Base-by-base conservation (phyloP, 2,888 invertebrate species). In the Scaeva pyrastri region DNA sequence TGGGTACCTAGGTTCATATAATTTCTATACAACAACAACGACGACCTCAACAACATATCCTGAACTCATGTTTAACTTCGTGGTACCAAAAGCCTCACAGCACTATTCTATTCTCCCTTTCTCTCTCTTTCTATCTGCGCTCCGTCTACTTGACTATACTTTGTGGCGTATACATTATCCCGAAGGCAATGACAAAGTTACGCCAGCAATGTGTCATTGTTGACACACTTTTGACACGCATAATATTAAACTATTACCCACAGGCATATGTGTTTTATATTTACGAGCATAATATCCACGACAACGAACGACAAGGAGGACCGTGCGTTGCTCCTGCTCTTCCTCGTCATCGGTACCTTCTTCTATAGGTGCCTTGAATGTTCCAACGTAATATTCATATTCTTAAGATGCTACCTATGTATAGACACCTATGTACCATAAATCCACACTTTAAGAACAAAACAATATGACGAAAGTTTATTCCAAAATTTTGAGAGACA, bases 151-250 rank as follows among this genome's bases (percentile, higher is more conserved):
- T 45, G 2, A 14, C 14, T 52, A 11, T n/a, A 60, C 41, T 45
- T 14, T 14, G 36, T 41, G 36, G 58, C 39, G 11, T 14, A 31
- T 31, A 31, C 12, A 26, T 31, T 66, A 66, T 66, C 41, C 70
- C 56, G 10, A 43, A 50, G 26, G 52, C 71, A 71, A 52, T 76
- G 72, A 72, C 75, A 76, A 85, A 80, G 75, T 85, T 80, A 72
- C 50, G 26, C 52, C 52, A 11, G 41, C 72, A 73, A 80, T 72
- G 75, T 85, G 80, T 85, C 72, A 66, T 68, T 68, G 76, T 76
- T 80, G 84, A 85, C 84, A 85, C 80, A 76, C 68, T 80, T 77
- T 85, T 66, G 75, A 80, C 84, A 80, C 80, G 75, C 84, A 85
- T 85, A 80, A 83, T 74, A 75, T 84, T 84, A 84, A 80, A 76